Base-by-base conservation (phyloP, 2,888 invertebrate species). In the Syrphus vitripennis region DNA sequence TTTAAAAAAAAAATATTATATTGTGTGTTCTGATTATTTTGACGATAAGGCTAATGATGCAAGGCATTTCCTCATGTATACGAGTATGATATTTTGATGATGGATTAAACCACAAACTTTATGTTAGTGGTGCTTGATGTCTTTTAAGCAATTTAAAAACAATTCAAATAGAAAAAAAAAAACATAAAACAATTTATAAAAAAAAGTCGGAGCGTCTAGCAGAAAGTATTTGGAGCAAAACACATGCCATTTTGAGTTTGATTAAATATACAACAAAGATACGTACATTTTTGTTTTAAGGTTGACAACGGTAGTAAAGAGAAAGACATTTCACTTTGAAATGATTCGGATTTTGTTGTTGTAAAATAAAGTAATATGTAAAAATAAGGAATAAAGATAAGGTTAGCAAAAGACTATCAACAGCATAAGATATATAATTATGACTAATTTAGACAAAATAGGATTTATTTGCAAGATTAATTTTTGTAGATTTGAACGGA, bases 271-370 rank as follows among this genome's bases (percentile, higher is more conserved):
- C 29, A 34, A 34, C 16, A 19, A 45, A 65, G 12, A 71, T 71
- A 57, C 72, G 45, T 59, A 59, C 48, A 34, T 24, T 75, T 78
- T n/a, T n/a, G n/a, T n/a, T n/a, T 79, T 65, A 50, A 67, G 26
- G 71, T 67, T 71, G 70, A 59, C 71, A 84, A 76, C 79, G 59
- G 75, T 76, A 83, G 83, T 79, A 21, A 50, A 63, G 24, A 79
- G 63, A 67, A 63, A 65, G 42, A 19, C 14, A 29, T 31, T 83
- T 83, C 83, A 65, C 65, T 67, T 70, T 75, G 65, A 19, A 45
- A 79, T 74, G 37, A 48, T 61, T 55, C 12, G 37, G 31, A 16
- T 59, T 40, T 31, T 34, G 70, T 42, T 69, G 69, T 75, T 63
- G 70, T 48, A 53, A 12, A 69, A 45, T 53, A 72, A 42, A 26